phyloP scores from a whole-genome alignment of 2,113 vertebrate genomes.

The Campylorhamphus procurvoides region DNA sequence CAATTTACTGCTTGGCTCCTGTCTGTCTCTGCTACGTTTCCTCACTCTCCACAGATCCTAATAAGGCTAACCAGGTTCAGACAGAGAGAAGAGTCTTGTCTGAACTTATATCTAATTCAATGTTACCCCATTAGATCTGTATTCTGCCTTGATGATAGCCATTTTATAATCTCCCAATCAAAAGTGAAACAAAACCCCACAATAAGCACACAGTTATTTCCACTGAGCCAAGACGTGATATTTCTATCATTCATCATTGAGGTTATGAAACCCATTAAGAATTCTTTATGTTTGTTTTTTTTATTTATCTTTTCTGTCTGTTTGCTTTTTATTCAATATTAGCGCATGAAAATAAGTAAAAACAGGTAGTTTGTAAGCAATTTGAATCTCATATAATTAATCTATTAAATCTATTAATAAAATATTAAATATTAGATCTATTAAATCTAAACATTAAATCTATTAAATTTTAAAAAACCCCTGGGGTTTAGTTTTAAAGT shows the following conservation, averaged over 20 bases:
- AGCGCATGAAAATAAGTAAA: not conserved
- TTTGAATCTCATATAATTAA: not conserved
- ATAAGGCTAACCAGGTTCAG: not conserved
- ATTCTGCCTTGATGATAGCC: not conserved
- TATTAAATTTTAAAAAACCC: not conserved
- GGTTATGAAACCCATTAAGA: not conserved
- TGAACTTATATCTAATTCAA: not conserved
- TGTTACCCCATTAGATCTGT: not conserved
- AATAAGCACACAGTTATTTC: not conserved
- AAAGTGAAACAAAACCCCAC: not conserved
- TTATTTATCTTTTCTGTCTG: not conserved
- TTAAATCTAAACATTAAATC: too few relatives aligned
- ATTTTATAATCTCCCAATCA: not conserved
- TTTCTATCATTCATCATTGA: not conserved
- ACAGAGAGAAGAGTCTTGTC: not conserved
- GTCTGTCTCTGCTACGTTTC: conserved; percentile 20
- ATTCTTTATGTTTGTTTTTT: not conserved
- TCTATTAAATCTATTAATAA: not conserved
- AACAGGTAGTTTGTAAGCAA: not conserved
- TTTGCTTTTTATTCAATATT: not conserved
- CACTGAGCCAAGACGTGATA: not conserved
- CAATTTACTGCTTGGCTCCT: conserved; percentile 51
- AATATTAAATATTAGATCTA: too few relatives aligned
- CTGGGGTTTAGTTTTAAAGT: not conserved
- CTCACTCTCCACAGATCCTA: not conserved